These are phyloP conservation scores for Ophion ventricosus DNA, from an alignment of 2,888 invertebrate species.

Conservation along the genomic window DNA sequence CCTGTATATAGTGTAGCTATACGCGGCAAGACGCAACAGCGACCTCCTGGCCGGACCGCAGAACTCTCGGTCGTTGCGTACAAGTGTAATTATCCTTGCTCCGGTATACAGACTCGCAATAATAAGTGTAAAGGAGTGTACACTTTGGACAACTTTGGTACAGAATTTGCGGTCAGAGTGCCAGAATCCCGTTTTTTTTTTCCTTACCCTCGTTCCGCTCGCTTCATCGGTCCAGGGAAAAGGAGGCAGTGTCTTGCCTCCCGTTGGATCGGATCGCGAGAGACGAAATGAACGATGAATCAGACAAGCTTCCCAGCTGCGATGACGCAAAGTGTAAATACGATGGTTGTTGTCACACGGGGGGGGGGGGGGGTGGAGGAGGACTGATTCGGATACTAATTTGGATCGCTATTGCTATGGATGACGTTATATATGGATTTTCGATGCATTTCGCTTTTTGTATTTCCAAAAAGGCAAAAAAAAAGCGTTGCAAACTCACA, in stretches of 20 bases:
- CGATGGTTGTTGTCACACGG: no score
- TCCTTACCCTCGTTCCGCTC: conserved; percentile 15
- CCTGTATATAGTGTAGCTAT: conserved; percentile 2
- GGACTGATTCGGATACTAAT: no score
- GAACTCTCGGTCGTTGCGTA: conserved; percentile 33
- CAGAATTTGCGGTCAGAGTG: conserved; percentile 44
- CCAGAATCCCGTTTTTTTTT: conserved; percentile 35
- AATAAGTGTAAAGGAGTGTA: background rate
- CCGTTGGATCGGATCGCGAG: background rate
- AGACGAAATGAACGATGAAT: background rate
- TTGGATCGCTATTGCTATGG: no score
- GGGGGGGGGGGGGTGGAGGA: no score
- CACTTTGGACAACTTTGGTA: conserved; percentile 1
- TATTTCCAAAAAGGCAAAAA: no score
- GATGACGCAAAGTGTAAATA: no score
- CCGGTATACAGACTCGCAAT: conserved; percentile 29
- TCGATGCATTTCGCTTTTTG: no score
- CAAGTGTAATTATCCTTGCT: conserved; percentile 57
- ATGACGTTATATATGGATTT: no score
- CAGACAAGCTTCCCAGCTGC: background rate
- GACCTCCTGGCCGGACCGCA: conserved; percentile 22
- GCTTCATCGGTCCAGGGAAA: background rate
- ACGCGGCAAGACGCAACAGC: conserved; percentile 14
- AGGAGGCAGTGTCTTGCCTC: no score
- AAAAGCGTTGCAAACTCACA: no score